These are phyloP conservation scores for Hippoglossus hippoglossus DNA, from an alignment of 2,797 vertebrate species.

Conservation along the genomic window DNA sequence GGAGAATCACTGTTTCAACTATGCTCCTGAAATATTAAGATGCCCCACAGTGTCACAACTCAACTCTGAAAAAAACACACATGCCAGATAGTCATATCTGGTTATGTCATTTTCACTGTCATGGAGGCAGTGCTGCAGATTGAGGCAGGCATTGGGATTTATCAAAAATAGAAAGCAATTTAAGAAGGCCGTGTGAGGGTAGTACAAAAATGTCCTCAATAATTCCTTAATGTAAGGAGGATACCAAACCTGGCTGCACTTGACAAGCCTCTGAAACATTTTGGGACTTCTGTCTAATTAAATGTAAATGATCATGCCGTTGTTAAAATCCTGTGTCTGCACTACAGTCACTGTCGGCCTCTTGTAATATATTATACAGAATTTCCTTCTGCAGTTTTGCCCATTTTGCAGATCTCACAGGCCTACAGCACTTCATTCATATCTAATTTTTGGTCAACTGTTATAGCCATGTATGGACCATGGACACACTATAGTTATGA, in stretches of 20 bases:
- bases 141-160: neutral
- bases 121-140: slow-evolving; percentile 23
- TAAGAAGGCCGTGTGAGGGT: neutral
- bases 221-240: neutral
- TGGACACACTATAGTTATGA: neutral
- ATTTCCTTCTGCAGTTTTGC: too few relatives aligned
- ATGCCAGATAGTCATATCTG: slow-evolving; percentile 17
- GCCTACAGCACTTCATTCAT: neutral
- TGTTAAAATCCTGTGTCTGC: neutral
- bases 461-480: neutral
- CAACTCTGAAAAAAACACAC: slow-evolving; percentile 6
- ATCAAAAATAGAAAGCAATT: neutral
- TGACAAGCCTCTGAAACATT: slow-evolving; percentile 11
- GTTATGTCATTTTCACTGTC: slow-evolving; percentile 22
- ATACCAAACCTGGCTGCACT: neutral
- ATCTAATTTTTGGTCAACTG: neutral
- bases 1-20: slow-evolving; percentile 5
- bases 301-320: slow-evolving; percentile 1
- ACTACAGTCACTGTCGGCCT: too few relatives aligned
- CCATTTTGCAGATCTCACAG: neutral
- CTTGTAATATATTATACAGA: too few relatives aligned
- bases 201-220: neutral
- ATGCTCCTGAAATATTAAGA: slow-evolving; percentile 22
- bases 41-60: neutral
- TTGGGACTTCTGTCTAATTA: slow-evolving; percentile 12